phyloP scores from a whole-genome alignment of 2,113 vertebrate species.

The Romanogobio albipinnatus region DNA sequence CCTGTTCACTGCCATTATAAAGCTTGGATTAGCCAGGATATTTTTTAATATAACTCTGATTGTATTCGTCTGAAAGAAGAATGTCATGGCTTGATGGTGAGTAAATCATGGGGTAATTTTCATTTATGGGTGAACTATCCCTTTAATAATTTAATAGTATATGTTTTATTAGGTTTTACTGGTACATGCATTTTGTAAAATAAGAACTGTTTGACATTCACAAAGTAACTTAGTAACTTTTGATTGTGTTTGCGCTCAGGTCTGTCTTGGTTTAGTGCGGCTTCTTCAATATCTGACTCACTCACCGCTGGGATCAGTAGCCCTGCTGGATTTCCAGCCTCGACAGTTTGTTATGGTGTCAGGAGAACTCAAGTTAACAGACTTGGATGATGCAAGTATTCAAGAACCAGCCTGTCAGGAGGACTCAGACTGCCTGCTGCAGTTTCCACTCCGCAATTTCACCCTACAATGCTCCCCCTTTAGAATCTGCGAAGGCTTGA shows the following conservation, averaged over 20 bases:
- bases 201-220: too few relatives aligned
- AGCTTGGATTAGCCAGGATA: too few relatives aligned
- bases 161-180: too few relatives aligned
- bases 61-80: too few relatives aligned
- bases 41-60: too few relatives aligned
- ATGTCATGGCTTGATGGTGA: too few relatives aligned
- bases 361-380: slow-evolving; percentile 87
- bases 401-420: slow-evolving; percentile 75
- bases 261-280: slow-evolving; percentile 86
- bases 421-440: slow-evolving; percentile 80
- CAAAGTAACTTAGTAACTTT: not conserved
- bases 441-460: slow-evolving; percentile 85
- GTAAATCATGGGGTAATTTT: too few relatives aligned
- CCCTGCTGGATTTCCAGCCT: slow-evolving; percentile 91
- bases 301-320: slow-evolving; percentile 88
- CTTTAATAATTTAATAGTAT: too few relatives aligned
- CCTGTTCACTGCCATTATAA: too few relatives aligned
- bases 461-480: slow-evolving; percentile 72
- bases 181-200: too few relatives aligned
- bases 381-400: slow-evolving; percentile 86
- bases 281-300: slow-evolving; percentile 87
- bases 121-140: too few relatives aligned
- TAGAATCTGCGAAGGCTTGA: slow-evolving; percentile 80
- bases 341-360: slow-evolving; percentile 89
- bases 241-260: slow-evolving; percentile 67